Percentiles rank a stretch among this genome's conserved stretches.
These are phyloP conservation scores for Xiphophorus maculatus DNA, from an alignment of 2,113 vertebrate species.

Conservation along the genomic window DNA sequence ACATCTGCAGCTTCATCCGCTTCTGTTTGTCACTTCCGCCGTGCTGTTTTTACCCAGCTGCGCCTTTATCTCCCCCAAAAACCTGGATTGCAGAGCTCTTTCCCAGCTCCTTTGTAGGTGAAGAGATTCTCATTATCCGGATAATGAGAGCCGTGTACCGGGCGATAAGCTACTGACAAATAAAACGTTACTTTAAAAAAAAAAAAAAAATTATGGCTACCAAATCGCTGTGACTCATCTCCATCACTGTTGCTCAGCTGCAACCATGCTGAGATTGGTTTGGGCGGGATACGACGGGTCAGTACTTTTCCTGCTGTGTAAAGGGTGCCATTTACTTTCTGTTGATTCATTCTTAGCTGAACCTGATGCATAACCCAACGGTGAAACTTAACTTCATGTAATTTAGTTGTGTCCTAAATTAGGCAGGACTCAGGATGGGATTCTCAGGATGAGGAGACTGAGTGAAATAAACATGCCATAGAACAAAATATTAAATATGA, in stretches of 20 bases:
- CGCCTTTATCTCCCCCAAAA: neutral
- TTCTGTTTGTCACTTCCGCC: conserved; percentile 47
- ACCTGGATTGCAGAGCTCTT: conserved; percentile 38
- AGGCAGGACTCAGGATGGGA: too few species aligned
- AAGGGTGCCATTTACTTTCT: conserved; percentile 28
- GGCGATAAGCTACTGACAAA: conserved; percentile 27
- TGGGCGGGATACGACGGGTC: neutral
- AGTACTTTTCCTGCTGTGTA: conserved; percentile 40
- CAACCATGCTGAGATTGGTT: conserved; percentile 38
- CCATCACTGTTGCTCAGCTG: conserved; percentile 8
- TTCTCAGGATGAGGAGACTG: too few species aligned
- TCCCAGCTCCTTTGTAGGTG: conserved; percentile 50
- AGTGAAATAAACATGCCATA: too few species aligned
- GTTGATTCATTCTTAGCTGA: conserved; percentile 15
- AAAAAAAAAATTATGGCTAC: neutral
- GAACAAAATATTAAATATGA: too few species aligned
- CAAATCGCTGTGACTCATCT: conserved; percentile 63
- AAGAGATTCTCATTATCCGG: conserved; percentile 40
- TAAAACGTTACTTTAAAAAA: conserved; percentile 23
- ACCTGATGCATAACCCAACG: neutral
- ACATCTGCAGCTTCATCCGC: conserved; percentile 63
- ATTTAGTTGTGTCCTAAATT: too few species aligned
- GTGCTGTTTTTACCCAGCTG: conserved; percentile 15
- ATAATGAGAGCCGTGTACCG: conserved; percentile 52
- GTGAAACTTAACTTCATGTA: too few species aligned